A percentile compares a stretch with the other conserved stretches of the same genome.
Conservation (phyloP, 2,888 invertebrate genomes). For the Thyatira batis region DNA sequence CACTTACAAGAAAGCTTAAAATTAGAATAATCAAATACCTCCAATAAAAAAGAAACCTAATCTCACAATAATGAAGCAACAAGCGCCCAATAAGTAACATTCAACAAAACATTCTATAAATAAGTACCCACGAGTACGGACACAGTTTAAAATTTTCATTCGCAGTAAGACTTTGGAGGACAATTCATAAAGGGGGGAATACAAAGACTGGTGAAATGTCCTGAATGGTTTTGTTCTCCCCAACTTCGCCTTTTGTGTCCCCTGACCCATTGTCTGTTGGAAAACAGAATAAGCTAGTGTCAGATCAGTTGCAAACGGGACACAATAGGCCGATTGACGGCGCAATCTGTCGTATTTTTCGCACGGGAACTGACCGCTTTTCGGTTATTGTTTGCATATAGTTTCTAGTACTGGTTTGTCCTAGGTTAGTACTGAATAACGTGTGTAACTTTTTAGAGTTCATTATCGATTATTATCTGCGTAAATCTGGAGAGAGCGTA, state of each 20-base stretch:
- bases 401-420: too few species aligned
- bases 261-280: slow-evolving; percentile 42
- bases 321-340: slow-evolving; percentile 13
- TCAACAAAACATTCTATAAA: slow-evolving; percentile 5
- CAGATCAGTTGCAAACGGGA: slow-evolving; percentile 21
- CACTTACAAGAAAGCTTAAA: not conserved
- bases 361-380: not conserved
- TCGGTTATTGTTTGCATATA: not conserved
- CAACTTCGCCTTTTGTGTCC: slow-evolving; percentile 43
- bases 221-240: slow-evolving; percentile 44
- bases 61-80: slow-evolving; percentile 18
- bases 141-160: slow-evolving; percentile 37
- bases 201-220: slow-evolving; percentile 39
- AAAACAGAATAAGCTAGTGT: slow-evolving; percentile 39
- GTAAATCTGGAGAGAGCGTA: too few species aligned
- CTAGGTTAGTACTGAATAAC: too few species aligned
- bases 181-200: slow-evolving; percentile 41
- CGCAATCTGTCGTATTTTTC: not conserved
- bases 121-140: too few species aligned
- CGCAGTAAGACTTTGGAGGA: slow-evolving; percentile 29
- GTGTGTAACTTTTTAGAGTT: too few species aligned
- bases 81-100: slow-evolving; percentile 15
- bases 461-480: too few species aligned
- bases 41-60: slow-evolving; percentile 2
- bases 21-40: not conserved